A percentile compares a stretch with the other conserved stretches of the same genome.
Evolutionary conservation across 2,113 vertebrate species (phyloP).

Genomic region (Leptodactylus fuscus): DNA sequence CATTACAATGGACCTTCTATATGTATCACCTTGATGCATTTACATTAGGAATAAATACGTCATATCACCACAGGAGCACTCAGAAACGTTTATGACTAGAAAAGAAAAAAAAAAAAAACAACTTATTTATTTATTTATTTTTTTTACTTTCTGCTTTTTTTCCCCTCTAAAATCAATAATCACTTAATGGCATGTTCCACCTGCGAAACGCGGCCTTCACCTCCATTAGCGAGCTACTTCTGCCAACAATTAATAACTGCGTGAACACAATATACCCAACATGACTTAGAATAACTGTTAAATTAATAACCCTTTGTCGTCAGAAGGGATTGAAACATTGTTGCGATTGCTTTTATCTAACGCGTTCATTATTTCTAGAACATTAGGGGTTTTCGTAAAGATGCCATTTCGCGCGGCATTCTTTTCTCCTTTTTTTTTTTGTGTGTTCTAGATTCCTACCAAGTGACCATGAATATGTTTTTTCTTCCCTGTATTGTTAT

Average conservation of each 20-base stretch:
- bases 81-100: constrained; percentile 35
- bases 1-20: not conserved
- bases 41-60: constrained; percentile 24
- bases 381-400: not conserved
- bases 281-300: constrained; percentile 43
- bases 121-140: not conserved
- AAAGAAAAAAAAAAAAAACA: constrained; percentile 30
- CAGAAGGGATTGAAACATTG: constrained; percentile 27
- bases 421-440: not conserved
- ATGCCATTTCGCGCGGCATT: not conserved
- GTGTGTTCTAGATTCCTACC: not conserved
- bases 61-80: constrained; percentile 27
- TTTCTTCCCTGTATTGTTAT: not conserved
- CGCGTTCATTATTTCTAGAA: not conserved
- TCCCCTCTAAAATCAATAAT: constrained; percentile 55
- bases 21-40: constrained; percentile 20
- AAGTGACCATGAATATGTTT: not conserved
- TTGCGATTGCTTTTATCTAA: not conserved
- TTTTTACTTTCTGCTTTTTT: constrained; percentile 25
- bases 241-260: constrained; percentile 57
- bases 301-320: constrained; percentile 44
- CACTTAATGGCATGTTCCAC: constrained; percentile 56
- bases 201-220: constrained; percentile 52
- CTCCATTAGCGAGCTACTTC: constrained; percentile 55
- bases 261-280: constrained; percentile 49